Conservation (phyloP, 1,140 invertebrate genomes). For the Centruroides sculpturatus region DNA sequence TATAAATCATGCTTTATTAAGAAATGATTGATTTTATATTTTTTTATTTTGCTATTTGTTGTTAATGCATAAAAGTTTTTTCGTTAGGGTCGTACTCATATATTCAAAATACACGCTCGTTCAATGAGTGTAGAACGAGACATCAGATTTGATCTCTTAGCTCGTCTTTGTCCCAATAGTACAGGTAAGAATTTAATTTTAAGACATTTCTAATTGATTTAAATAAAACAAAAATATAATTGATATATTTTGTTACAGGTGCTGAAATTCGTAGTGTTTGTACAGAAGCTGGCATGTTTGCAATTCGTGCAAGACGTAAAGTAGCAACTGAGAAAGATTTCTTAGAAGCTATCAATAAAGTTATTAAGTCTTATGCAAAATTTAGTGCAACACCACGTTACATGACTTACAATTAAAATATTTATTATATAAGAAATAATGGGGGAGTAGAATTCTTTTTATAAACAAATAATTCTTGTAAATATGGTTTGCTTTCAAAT, state of each 20-base stretch:
- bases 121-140: conserved; percentile 98
- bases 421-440: not conserved
- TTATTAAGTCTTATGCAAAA: conserved; percentile 99
- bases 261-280: conserved; percentile 95
- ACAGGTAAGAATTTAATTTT: conserved; percentile 45
- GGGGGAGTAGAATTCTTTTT: too few relatives aligned
- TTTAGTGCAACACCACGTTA: conserved; percentile 98
- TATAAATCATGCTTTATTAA: too few relatives aligned
- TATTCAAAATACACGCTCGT: conserved; percentile 97
- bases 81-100: conserved; percentile 70
- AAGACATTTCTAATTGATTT: not conserved
- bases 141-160: conserved; percentile 93
- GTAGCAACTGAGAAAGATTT: conserved; percentile 99
- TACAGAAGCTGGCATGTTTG: conserved; percentile 99
- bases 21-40: too few relatives aligned
- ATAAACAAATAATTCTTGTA: too few relatives aligned
- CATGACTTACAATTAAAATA: conserved; percentile 96
- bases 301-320: conserved; percentile 92
- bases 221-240: too few relatives aligned
- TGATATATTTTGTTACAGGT: conserved; percentile 35
- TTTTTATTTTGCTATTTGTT: too few relatives aligned
- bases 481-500: too few relatives aligned
- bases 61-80: not conserved
- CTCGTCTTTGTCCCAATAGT: conserved; percentile 92
- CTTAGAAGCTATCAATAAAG: conserved; percentile 99